Evolutionary conservation across 2,797 vertebrate genomes (phyloP).

Genomic region (Spinibarbus caldwelli): DNA sequence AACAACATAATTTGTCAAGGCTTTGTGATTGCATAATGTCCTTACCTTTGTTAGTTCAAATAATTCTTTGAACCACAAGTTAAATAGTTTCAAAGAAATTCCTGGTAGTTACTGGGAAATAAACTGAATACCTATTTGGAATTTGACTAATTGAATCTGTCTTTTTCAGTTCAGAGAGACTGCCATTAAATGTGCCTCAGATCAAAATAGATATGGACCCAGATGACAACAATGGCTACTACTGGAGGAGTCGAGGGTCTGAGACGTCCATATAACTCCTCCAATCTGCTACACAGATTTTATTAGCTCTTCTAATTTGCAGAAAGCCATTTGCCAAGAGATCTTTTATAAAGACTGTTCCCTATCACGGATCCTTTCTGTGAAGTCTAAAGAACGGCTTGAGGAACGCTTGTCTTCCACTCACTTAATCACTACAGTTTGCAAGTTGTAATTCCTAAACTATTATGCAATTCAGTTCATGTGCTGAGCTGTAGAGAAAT

Average conservation of each 20-base stretch:
- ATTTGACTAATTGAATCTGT: slow-evolving; percentile 36
- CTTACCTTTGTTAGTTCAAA: background rate
- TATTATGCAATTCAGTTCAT: slow-evolving; percentile 85
- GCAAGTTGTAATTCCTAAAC: slow-evolving; percentile 66
- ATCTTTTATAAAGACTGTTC: slow-evolving; percentile 1
- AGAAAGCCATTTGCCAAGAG: slow-evolving; percentile 33
- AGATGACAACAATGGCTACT: slow-evolving; percentile 85
- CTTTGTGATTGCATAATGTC: background rate
- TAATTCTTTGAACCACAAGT: background rate
- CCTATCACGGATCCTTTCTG: slow-evolving; percentile 4
- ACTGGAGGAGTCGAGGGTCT: slow-evolving; percentile 90
- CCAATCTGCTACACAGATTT: slow-evolving; percentile 32
- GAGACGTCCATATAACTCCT: slow-evolving; percentile 86
- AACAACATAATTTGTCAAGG: background rate
- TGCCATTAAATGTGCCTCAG: slow-evolving; percentile 94
- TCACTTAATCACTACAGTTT: slow-evolving; percentile 50
- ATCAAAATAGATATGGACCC: slow-evolving; percentile 94
- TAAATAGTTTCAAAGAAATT: background rate
- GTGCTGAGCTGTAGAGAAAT: slow-evolving; percentile 59
- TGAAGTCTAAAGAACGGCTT: slow-evolving; percentile 35
- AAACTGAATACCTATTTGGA: background rate
- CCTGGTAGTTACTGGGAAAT: background rate
- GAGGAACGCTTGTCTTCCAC: slow-evolving; percentile 41
- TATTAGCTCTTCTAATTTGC: background rate
- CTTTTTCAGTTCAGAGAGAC: slow-evolving; percentile 86